phyloP scores from a whole-genome alignment of 2,113 vertebrate genomes.

The Pogona vitticeps region DNA sequence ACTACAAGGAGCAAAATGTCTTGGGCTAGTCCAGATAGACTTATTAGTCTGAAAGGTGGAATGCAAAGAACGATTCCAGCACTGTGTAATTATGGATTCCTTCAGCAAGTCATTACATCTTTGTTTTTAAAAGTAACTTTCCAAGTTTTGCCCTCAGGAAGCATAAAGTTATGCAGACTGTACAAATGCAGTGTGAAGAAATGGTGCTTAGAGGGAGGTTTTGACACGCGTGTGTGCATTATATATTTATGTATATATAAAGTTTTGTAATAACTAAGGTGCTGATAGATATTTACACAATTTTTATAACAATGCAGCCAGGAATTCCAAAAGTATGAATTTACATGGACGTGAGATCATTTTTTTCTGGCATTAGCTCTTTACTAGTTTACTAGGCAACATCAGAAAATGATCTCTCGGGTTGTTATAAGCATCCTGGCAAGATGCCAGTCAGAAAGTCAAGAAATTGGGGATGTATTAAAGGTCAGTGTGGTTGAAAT shows the following conservation, averaged over 20 bases:
- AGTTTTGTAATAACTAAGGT: conserved; percentile 19
- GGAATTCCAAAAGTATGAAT: conserved; percentile 46
- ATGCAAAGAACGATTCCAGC: too few species aligned
- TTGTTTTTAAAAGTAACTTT: too few species aligned
- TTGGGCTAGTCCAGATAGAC: too few species aligned
- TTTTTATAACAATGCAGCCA: conserved; percentile 46
- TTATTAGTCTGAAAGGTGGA: too few species aligned
- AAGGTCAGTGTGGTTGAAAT: not conserved
- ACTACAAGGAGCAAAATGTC: too few species aligned
- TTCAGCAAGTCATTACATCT: too few species aligned
- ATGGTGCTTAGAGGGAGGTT: not conserved
- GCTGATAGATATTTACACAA: conserved; percentile 22
- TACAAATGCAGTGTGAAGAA: not conserved
- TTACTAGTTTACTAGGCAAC: not conserved
- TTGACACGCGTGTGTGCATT: conserved; percentile 40
- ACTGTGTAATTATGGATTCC: too few species aligned
- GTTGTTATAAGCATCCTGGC: conserved; percentile 4
- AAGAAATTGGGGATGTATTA: not conserved
- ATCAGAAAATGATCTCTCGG: not conserved
- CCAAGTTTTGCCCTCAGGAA: not conserved
- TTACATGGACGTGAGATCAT: conserved; percentile 16
- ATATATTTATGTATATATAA: conserved; percentile 5
- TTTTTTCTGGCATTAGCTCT: conserved; percentile 13
- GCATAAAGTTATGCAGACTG: not conserved
- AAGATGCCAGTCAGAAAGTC: not conserved